phyloP scores from a whole-genome alignment of 2,797 vertebrate genomes.

The Chaenodraco wilsoni region DNA sequence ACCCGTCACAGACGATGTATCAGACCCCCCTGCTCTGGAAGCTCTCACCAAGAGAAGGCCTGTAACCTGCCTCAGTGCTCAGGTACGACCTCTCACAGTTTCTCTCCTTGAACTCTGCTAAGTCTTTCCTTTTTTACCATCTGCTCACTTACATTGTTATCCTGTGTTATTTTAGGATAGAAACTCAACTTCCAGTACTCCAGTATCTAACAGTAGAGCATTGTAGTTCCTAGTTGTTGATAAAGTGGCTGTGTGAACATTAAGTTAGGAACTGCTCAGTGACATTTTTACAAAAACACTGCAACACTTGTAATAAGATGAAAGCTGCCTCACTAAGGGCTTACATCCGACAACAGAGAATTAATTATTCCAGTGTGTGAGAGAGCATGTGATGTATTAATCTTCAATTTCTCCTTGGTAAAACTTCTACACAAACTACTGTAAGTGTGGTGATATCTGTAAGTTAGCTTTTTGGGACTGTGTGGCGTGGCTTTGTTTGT shows the following conservation, averaged over 20 bases:
- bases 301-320: neutral
- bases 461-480: neutral
- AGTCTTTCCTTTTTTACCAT: neutral
- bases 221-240: neutral
- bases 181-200: neutral
- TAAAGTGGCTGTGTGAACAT: neutral
- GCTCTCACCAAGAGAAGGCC: conserved; percentile 79
- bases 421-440: neutral
- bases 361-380: neutral
- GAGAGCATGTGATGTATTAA: no score
- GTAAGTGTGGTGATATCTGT: neutral
- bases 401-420: neutral
- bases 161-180: neutral
- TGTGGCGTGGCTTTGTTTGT: conserved; percentile 11
- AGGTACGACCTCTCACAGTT: conserved; percentile 67
- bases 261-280: neutral
- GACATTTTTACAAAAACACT: neutral
- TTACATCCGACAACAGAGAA: neutral
- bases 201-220: neutral
- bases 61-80: conserved; percentile 91
- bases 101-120: neutral
- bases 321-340: neutral
- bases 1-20: conserved; percentile 82
- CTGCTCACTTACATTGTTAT: neutral
- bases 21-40: conserved; percentile 81